Base-by-base conservation (phyloP, 1,140 invertebrate species). In the Centruroides sculpturatus region DNA sequence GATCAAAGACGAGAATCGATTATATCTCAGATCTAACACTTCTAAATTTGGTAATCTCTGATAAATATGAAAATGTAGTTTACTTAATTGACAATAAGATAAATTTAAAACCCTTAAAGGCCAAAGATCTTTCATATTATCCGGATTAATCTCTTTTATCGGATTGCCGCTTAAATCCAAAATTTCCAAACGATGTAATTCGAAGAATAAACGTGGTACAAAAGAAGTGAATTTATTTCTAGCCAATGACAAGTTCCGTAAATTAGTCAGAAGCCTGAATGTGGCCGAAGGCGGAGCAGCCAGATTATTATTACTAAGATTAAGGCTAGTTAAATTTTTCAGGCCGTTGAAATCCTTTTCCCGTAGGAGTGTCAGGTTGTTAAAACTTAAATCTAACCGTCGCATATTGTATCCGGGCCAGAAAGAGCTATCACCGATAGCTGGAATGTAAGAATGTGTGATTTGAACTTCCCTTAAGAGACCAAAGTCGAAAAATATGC, bases 401-500 rank as follows among this genome's bases (percentile, higher is more conserved):
- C 78, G 77, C 41, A 88, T 74, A 60, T 81, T 80, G 58, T 77
- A 78, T 3, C 87, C 77, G 3, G 83, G 84, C 80, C 82, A 87
- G 70, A 89, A 87, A n/a, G 85, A 85, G 67, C 85, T 80, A 59
- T 81, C 78, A 0, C 87, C 86, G 60, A 89, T 84, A 11, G 84
- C 83, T 2, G 86, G 85, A 8, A 89, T 75, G 68, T 84, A 83
- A 1, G 84, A 87, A 60, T 82, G 78, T 3, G 81, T 82, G 48
- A 89, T 86, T 67, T 83, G 82, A 5, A 89, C 73, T 71, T 87
- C 83, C 70, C 84, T 80, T 47, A 89, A 74, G 55, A 81, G 76
- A 48, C 73, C 74, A 69, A 86, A 85, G 57, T 79, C 76, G n/a
- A 78, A 76, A 71, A 85, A 85, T 47, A 85, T 80, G 35, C 85